Base-by-base conservation (phyloP, 2,888 invertebrate genomes). In the Diadegma fenestrale region DNA sequence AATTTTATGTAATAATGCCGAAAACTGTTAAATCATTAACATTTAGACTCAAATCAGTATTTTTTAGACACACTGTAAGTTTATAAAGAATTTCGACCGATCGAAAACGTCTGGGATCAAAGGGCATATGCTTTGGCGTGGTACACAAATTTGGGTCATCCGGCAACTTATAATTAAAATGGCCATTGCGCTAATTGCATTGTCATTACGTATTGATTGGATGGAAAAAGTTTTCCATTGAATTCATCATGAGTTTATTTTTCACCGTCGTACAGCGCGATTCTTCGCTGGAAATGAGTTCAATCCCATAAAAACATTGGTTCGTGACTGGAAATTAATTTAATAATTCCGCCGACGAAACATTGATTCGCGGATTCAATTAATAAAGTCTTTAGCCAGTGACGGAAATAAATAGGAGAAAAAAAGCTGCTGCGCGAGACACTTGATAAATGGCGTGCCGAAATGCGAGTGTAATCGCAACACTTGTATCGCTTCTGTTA, bases 401-500 rank as follows among this genome's bases (percentile, higher is more conserved):
- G 22, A 33, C 37, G 69, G 80, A 78, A 85, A 84, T 64, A 66
- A 51, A 69, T 43, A 33, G 19, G 33, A 51, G 19, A 19, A 51
- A 66, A 8, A 10, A 73, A 58, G 30, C 45, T 48, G 30, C 19
- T 48, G 41, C 12, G 73, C 81, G 68, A 84, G 75, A 45, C 12
- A 37, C 73, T 43, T 71, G 75, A 80, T 66, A 26, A 80, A 84
- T 80, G 48, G 83, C 79, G 69, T 75, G 83, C 43, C 75, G 75
- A 80, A 79, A 86, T 86, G 73, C 76, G 69, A 85, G 84, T 87
- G 86, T 87, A 88, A 90, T 89, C 88, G 87, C 61, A 83, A 86
- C 86, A 88, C 87, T 87, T 83, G 88, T 79, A 69, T 85, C 86
- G 75, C 87, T 80, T 63, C 69, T 84, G 88, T 88, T 90, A 90